Evolutionary conservation across 1,140 invertebrate genomes (phyloP), one percentile per base, ranked within the genome.

Genomic region (Ylistrum balloti): DNA sequence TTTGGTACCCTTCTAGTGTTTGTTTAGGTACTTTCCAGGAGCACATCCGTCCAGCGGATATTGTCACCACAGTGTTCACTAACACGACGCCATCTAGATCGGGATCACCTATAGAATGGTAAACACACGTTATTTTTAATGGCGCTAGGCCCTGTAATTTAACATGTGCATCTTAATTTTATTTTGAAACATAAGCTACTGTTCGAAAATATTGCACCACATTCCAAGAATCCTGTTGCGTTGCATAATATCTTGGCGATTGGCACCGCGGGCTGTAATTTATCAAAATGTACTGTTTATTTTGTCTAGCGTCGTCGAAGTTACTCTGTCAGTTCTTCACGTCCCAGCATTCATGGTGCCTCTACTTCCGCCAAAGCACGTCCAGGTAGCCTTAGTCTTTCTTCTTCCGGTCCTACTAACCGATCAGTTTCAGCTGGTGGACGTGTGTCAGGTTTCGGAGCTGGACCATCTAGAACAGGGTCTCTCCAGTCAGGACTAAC

Each of bases 271-370:
- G n/a, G 20, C 10, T 13, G 41, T 17, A 15, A 45, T 45, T 74
- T n/a, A 74, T 74, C 56, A 74, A 28, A 22, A 74, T 74, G n/a
- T 74, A 28, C 45, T 74, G n/a, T 74, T 74, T 74, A 22, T 74
- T 74, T 74, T n/a, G 5, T 74, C n/a, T 28, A 74, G 56, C 56
- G 56, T 74, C 56, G 56, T 74, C 15, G 56, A 74, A 74, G 56
- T 74, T 74, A 74, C 56, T 74, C 56, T 28, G 56, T 74, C 28
- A 74, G n/a, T 74, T 74, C 56, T 74, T 74, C 56, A 74, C 56
- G 56, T 74, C 56, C 56, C 56, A n/a, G 56, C 56, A 9, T 74
- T 74, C 22, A 74, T 74, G 56, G n/a, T 74, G 56, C 17, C 56
- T 28, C 56, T 74, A 17, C 56, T 74, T 74, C 56, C 22, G 56